A percentile compares a stretch with the other conserved stretches of the same genome.
Evolutionary conservation across 2,797 vertebrate genomes (phyloP).

Genomic region (Hippoglossus hippoglossus): DNA sequence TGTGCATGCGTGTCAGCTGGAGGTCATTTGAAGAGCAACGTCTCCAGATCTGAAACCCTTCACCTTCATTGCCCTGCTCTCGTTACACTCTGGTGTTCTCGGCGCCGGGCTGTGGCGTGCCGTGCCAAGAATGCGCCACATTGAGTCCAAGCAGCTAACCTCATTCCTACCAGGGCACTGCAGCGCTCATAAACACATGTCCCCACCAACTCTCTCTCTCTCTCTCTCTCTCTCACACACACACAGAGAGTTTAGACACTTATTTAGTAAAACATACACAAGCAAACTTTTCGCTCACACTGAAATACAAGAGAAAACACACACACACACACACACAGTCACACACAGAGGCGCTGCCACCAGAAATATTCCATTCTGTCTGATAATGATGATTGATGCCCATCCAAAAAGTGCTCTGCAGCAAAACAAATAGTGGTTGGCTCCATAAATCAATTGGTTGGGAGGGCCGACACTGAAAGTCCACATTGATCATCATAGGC

Average conservation of each 20-base stretch:
- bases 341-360: not conserved
- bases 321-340: not conserved
- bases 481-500: constrained; percentile 68
- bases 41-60: constrained; percentile 33
- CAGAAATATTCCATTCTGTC: constrained; percentile 45
- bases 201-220: constrained; percentile 2
- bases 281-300: constrained; percentile 7
- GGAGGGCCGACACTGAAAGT: constrained; percentile 51
- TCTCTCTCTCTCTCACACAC: not conserved
- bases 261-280: constrained; percentile 2
- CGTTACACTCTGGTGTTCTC: constrained; percentile 33
- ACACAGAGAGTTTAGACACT: no score
- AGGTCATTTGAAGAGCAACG: constrained; percentile 65
- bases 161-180: constrained; percentile 49
- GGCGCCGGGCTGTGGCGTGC: not conserved
- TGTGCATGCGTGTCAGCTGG: constrained; percentile 19
- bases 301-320: not conserved
- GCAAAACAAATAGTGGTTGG: constrained; percentile 50
- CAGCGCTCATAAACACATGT: constrained; percentile 8
- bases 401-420: constrained; percentile 37
- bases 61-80: constrained; percentile 31
- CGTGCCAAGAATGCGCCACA: constrained; percentile 40
- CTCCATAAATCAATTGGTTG: constrained; percentile 65
- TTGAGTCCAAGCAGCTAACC: constrained; percentile 15
- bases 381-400: constrained; percentile 68